Base-by-base conservation (phyloP, 2,797 vertebrate genomes). In the Harpia harpyja region DNA sequence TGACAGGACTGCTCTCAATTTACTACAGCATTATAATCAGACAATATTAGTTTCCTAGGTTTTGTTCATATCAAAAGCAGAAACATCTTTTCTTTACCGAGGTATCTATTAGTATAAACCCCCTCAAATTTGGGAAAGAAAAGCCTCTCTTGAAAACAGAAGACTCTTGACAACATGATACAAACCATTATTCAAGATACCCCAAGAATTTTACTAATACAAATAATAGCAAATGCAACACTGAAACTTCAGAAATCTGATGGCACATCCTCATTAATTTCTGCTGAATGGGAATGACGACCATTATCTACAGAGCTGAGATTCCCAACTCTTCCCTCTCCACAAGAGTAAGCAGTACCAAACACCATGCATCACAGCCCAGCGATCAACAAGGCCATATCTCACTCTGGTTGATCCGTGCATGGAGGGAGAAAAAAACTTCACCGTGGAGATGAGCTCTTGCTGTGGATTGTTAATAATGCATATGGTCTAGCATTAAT, bases 371-470 rank as follows among this genome's bases (percentile, higher is more conserved):
- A 64, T 2, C 46, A 53, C 57, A 44, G 30, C 32, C 11, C 21
- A 9, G 23, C 2, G 0, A 43, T 6, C 37, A 24, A 8, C 30
- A 19, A 21, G 25, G 54, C 44, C 1, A 1, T 14, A n/a, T 7
- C 51, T 48, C 48, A 5, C 72, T 30, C 68, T 4, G 20, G 28
- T 1, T 54, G 35, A 70, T 27, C 41, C 32, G 14, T 2, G 9
- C 15, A 17, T 0, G 2, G 22, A 63, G 16, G 11, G n/a, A 75
- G 30, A 39, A 78, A 80, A 65, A 53, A 9, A 8, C 16, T 32
- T 22, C 28, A 2, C 9, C 4, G 18, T 39, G 82, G 56, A 85
- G 32, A 30, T 19, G 27, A 89, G 35, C 43, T 46, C 54, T 10
- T n/a, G 16, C 17, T 76, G 72, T 14, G 30, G n/a, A 17, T 5